These are phyloP conservation scores for Caenorhabditis uteleia DNA, from an alignment of 2,888 invertebrate genomes.

Conservation along the genomic window DNA sequence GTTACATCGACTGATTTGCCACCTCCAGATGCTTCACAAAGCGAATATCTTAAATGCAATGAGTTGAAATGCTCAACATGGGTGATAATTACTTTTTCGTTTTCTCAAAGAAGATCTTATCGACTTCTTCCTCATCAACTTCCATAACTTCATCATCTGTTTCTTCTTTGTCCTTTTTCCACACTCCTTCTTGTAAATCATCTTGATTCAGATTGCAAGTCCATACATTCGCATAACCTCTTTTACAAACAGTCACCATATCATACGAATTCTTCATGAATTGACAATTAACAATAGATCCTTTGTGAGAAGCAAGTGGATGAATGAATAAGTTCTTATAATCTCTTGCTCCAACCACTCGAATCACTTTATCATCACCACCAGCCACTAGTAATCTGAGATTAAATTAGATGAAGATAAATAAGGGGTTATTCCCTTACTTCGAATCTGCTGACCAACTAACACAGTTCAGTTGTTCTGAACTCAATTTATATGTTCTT, in stretches of 20 bases:
- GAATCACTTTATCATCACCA: slow-evolving; percentile 85
- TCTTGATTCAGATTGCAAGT: slow-evolving; percentile 45
- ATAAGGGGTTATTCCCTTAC: too few relatives aligned
- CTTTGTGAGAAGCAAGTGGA: slow-evolving; percentile 84
- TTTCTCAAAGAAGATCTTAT: slow-evolving; percentile 36
- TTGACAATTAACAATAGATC: slow-evolving; percentile 83
- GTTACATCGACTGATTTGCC: slow-evolving; percentile 74
- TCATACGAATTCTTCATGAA: slow-evolving; percentile 87
- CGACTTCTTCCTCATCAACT: slow-evolving; percentile 15
- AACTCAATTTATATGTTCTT: slow-evolving; percentile 82
- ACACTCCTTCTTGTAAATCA: slow-evolving; percentile 47
- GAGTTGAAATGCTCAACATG: not conserved
- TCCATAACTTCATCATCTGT: slow-evolving; percentile 17
- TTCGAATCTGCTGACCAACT: slow-evolving; percentile 93
- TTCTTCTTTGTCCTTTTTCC: slow-evolving; percentile 29
- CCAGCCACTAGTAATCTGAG: slow-evolving; percentile 81
- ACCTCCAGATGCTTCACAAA: slow-evolving; percentile 56
- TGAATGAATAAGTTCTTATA: slow-evolving; percentile 81
- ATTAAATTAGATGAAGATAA: not conserved
- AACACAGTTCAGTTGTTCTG: slow-evolving; percentile 84
- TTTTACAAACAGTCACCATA: slow-evolving; percentile 63
- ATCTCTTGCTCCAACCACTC: slow-evolving; percentile 80
- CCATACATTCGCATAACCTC: slow-evolving; percentile 60
- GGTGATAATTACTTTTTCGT: slow-evolving; percentile 44
- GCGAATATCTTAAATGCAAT: slow-evolving; percentile 76